Base-by-base conservation (phyloP, 2,113 vertebrate species). In the Oncorhynchus gorbuscha region DNA sequence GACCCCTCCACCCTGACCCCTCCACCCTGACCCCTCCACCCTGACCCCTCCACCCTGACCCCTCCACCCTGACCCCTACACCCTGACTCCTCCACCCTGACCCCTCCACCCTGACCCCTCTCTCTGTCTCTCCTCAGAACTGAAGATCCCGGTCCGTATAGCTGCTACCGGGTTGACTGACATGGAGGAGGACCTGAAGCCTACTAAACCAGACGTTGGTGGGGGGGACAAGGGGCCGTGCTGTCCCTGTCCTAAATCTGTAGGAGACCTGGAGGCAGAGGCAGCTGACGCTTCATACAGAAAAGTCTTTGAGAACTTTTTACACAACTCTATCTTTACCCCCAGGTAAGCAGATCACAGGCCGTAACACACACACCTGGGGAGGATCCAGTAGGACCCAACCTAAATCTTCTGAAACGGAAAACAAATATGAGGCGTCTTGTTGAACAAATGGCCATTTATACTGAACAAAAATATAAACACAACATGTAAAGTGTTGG, bases 281-380 rank as follows among this genome's bases (percentile, higher is more conserved):
- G 96, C 95, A 51, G 97, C 97, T 2, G 95, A 99, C 24, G 97
- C 95, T 0, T 96, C 96, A 64, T 98, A 97, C 89, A 91, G 97
- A 68, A 99, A 99, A 84, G 95, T 96, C 72, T 99, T 99, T 49
- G 98, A 99, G 89, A 99, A 99, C 77, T 99, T 98, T 84, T 93
- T 99, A 79, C 98, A 99, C 83, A 99, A 99, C 85, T 94, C 95
- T 24, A 98, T 99, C 88, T 99, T 62, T 24, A 95, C 96, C 55
- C 97, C 96, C 61, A 95, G 98, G 98, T 99, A 89, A 74, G 71
- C 11, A 13, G 4, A 20, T 5, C 22, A 32, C 26, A 18, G 13
- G 7, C 16, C 4, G 26, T 32, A 22, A 24, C 24, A 24, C 24
- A 24, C 24, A 67, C 7, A 67, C 7, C 24, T 24, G 24, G 24